Conservation (phyloP, 2,888 invertebrate genomes). For the Drosophila neotestacea region DNA sequence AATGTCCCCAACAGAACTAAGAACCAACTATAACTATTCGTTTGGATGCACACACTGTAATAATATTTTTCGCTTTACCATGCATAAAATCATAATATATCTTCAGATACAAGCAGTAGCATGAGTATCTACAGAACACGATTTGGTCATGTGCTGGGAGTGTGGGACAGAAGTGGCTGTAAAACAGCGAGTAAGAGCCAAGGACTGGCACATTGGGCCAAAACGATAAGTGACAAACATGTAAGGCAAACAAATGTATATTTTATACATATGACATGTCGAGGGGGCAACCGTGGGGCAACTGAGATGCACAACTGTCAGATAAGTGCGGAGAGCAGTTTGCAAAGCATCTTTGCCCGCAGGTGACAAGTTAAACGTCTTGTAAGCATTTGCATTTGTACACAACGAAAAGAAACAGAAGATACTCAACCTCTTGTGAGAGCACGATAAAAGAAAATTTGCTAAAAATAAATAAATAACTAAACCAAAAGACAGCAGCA, state of each 20-base stretch:
- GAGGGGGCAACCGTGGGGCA: not conserved
- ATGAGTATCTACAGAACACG: slow-evolving; percentile 23
- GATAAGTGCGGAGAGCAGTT: slow-evolving; percentile 72
- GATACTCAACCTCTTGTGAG: slow-evolving; percentile 17
- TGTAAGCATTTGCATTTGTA: slow-evolving; percentile 71
- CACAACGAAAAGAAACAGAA: slow-evolving; percentile 21
- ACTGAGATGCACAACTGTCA: slow-evolving; percentile 75
- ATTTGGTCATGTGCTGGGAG: slow-evolving; percentile 7
- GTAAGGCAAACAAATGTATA: slow-evolving; percentile 75
- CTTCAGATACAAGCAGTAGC: slow-evolving; percentile 21
- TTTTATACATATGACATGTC: slow-evolving; percentile 49
- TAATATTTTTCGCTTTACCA: slow-evolving; percentile 51
- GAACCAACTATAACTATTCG: slow-evolving; percentile 3
- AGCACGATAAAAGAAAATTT: slow-evolving; percentile 41
- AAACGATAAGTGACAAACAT: slow-evolving; percentile 79
- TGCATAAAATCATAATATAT: slow-evolving; percentile 78
- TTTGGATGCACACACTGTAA: slow-evolving; percentile 8
- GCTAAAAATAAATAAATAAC: slow-evolving; percentile 62
- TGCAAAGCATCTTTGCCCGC: slow-evolving; percentile 69
- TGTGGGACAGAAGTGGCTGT: slow-evolving; percentile 22
- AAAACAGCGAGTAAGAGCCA: slow-evolving; percentile 33
- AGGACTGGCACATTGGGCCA: slow-evolving; percentile 57
- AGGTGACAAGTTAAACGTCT: slow-evolving; percentile 81
- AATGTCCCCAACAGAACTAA: too few species aligned
- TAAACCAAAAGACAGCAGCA: slow-evolving; percentile 39